A percentile compares a stretch with the other conserved stretches of the same genome.
These are phyloP conservation scores for Semnornis frantzii DNA, from an alignment of 2,113 vertebrate species.

Conservation along the genomic window DNA sequence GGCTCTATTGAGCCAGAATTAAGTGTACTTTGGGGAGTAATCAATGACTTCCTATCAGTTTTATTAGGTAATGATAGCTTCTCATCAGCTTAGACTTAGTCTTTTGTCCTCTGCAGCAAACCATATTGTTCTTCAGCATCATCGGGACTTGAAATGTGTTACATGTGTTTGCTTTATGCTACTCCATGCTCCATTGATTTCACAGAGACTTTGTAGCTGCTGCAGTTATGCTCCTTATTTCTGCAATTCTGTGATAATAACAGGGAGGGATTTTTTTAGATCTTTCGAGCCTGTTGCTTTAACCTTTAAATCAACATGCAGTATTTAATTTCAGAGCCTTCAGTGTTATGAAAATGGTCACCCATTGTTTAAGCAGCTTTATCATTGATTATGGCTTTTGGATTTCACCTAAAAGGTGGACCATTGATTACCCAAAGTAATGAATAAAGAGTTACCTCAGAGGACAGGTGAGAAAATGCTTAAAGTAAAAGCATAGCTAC, in stretches of 20 bases:
- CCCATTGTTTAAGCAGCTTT: neutral
- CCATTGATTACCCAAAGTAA: neutral
- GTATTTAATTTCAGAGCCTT: neutral
- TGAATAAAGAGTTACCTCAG: neutral
- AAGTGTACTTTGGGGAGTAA: neutral
- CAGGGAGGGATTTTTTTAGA: neutral
- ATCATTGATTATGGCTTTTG: neutral
- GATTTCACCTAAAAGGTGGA: neutral
- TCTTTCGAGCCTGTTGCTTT: neutral
- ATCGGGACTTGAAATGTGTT: neutral
- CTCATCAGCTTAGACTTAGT: neutral
- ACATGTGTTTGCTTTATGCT: slow-evolving; percentile 5
- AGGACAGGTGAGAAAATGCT: neutral
- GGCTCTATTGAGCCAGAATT: neutral
- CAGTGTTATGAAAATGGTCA: neutral
- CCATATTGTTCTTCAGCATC: neutral
- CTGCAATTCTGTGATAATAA: neutral
- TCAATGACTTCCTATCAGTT: neutral
- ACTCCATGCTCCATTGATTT: neutral
- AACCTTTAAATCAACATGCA: neutral
- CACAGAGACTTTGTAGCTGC: neutral
- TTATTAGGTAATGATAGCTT: neutral
- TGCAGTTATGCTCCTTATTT: neutral
- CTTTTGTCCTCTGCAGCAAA: slow-evolving; percentile 39
- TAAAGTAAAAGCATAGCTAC: neutral